Percentiles rank a stretch among this genome's conserved stretches.
Evolutionary conservation across 1,140 invertebrate genomes (phyloP).

Genomic region (Caenorhabditis briggsae): DNA sequence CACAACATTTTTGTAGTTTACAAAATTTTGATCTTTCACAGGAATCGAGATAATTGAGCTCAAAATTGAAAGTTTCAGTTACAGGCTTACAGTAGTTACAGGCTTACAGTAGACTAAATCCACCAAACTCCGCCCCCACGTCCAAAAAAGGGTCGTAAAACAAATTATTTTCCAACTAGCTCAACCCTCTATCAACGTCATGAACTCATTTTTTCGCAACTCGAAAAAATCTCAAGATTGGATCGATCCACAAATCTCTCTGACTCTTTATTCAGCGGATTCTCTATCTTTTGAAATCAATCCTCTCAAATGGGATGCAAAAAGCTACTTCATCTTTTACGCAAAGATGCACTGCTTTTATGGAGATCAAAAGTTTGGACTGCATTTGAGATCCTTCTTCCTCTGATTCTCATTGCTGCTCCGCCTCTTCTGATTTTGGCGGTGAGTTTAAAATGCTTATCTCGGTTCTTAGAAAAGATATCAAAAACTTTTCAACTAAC

Average conservation of each 20-base stretch:
- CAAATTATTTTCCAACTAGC: too few species aligned
- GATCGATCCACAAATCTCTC: neutral
- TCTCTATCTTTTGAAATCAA: neutral
- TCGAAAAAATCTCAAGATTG: neutral
- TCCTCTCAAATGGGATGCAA: neutral
- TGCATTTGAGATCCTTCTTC: neutral
- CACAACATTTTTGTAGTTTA: too few species aligned
- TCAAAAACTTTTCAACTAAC: too few species aligned
- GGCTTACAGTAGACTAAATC: too few species aligned
- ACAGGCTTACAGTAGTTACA: too few species aligned
- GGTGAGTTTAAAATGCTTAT: too few species aligned
- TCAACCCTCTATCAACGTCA: neutral
- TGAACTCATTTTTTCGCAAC: slow-evolving; percentile 7
- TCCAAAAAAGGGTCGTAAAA: neutral
- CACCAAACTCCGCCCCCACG: too few species aligned
- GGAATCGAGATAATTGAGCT: too few species aligned
- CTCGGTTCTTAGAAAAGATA: too few species aligned
- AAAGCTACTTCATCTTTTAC: slow-evolving; percentile 30
- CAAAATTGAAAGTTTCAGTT: too few species aligned
- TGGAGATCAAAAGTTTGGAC: slow-evolving; percentile 26
- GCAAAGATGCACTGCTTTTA: neutral
- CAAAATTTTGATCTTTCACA: too few species aligned
- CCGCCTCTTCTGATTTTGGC: neutral
- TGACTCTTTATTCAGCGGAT: too few species aligned
- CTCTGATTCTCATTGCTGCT: neutral